Evolutionary conservation across 37 sponge, comb jelly and placozoan genomes (phyloP).

Genomic region (Hormiphora californensis): DNA sequence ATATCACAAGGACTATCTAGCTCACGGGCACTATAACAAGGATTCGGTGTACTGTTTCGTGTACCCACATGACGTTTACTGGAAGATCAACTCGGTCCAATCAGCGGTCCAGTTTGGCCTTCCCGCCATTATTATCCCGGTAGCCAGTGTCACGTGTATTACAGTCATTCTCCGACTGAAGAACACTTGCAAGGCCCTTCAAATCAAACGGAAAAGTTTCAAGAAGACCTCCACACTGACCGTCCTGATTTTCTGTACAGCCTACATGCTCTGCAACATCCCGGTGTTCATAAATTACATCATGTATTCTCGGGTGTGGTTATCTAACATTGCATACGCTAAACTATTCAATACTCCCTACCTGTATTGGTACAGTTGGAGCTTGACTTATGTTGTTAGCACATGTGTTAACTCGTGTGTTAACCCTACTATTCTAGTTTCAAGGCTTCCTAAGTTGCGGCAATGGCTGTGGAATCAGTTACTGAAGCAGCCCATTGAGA

Average conservation of each 20-base stretch:
- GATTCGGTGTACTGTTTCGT: neutral
- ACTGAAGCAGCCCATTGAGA: too few species aligned
- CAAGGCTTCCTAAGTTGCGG: neutral
- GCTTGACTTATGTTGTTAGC: neutral
- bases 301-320: neutral
- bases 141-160: neutral
- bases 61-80: neutral
- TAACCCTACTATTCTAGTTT: neutral
- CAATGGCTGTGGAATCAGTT: neutral
- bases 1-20: too few species aligned
- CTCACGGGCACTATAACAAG: neutral
- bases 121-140: neutral
- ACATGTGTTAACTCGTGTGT: neutral
- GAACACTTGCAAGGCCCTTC: neutral
- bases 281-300: neutral
- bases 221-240: neutral
- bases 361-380: conserved; percentile 31
- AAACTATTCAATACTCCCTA: neutral
- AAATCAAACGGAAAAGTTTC: neutral
- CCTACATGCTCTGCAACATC: neutral
- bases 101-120: neutral
- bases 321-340: neutral
- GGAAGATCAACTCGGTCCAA: neutral
- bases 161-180: neutral
- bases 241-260: neutral